Percentiles rank a stretch among this genome's conserved stretches.
Evolutionary conservation across 1,140 invertebrate genomes (phyloP).

Genomic region (Liolophura sinensis): DNA sequence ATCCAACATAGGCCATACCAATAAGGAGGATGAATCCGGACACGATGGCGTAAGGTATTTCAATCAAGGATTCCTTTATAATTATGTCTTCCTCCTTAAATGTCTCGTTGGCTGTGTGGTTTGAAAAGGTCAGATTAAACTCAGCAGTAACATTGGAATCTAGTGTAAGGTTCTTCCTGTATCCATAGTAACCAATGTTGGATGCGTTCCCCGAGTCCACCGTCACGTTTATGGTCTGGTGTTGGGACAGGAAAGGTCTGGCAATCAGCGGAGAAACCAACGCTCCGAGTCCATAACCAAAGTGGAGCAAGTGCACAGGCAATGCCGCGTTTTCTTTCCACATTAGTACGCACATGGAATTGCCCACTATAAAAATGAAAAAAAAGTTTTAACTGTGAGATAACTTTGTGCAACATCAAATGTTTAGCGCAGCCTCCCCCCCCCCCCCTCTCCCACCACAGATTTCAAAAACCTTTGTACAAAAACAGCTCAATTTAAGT

Average conservation of each 20-base stretch:
- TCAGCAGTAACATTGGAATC: no score
- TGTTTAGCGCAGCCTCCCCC: no score
- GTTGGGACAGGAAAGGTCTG: slow-evolving; percentile 20
- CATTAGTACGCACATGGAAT: slow-evolving; percentile 21
- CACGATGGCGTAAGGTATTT: slow-evolving; percentile 20
- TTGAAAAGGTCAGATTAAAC: no score
- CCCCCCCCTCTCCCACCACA: no score
- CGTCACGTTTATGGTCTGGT: slow-evolving; percentile 1
- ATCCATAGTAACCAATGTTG: not conserved
- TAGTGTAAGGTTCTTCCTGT: no score
- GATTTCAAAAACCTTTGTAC: no score
- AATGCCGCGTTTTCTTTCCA: slow-evolving; percentile 20
- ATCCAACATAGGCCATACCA: slow-evolving; percentile 13
- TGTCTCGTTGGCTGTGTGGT: not conserved
- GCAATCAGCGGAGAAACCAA: slow-evolving; percentile 24
- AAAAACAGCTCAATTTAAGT: no score
- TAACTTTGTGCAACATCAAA: no score
- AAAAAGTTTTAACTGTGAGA: no score
- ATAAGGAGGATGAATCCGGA: slow-evolving; percentile 10
- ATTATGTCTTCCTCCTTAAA: not conserved
- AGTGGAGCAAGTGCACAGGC: slow-evolving; percentile 28
- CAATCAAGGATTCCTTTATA: slow-evolving; percentile 18
- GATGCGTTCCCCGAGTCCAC: not conserved
- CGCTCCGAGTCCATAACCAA: slow-evolving; percentile 32
- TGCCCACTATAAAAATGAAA: slow-evolving; percentile 18